Percentiles rank a stretch among this genome's conserved stretches.
Evolutionary conservation across 2,113 vertebrate species (phyloP).

Genomic region (Rynchops niger): DNA sequence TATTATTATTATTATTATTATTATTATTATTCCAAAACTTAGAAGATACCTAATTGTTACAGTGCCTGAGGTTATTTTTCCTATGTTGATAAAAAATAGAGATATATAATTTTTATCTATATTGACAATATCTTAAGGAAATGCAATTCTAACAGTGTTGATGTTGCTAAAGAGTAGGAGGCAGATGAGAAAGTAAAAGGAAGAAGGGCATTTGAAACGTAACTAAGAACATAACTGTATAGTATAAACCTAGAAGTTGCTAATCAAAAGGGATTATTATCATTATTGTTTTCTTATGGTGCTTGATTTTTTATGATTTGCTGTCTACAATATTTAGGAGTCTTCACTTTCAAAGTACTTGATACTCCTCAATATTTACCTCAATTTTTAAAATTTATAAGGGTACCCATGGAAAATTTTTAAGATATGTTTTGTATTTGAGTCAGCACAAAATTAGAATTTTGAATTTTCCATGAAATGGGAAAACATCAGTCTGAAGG

Average conservation of each 20-base stretch:
- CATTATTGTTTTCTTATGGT: not conserved
- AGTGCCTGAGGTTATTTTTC: not conserved
- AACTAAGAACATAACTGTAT: not conserved
- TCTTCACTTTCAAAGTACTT: not conserved
- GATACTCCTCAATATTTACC: not conserved
- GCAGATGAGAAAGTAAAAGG: not conserved
- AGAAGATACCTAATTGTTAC: not conserved
- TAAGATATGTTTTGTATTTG: not conserved
- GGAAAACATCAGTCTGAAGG: not conserved
- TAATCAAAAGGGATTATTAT: not conserved
- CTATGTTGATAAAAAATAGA: not conserved
- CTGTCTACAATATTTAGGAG: not conserved
- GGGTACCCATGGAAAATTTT: not conserved
- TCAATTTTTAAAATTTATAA: not conserved
- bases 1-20: not conserved
- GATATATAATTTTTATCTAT: not conserved
- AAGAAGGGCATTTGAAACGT: not conserved
- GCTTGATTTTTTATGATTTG: not conserved
- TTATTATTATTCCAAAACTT: not conserved
- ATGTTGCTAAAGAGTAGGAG: not conserved
- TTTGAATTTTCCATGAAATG: not conserved
- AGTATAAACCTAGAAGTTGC: not conserved
- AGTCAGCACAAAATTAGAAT: not conserved
- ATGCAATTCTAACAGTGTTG: not conserved
- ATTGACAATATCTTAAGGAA: not conserved